Evolutionary conservation across 2,797 vertebrate species (phyloP).

Genomic region (Allobates femoralis): DNA sequence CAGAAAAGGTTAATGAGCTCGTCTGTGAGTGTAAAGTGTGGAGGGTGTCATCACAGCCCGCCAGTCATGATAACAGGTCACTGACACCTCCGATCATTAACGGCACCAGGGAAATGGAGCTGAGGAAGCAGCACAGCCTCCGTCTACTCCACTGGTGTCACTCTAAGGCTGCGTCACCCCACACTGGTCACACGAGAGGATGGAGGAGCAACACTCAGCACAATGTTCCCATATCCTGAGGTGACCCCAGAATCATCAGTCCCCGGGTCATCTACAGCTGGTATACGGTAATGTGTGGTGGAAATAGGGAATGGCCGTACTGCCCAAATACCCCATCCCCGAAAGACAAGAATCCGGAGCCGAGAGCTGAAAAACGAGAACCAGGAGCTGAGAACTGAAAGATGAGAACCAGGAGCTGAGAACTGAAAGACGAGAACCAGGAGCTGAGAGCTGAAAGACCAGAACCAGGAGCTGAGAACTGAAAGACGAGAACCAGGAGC

Average conservation of each 20-base stretch:
- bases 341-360: no score
- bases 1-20: slow-evolving; percentile 82
- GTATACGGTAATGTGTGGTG: no score
- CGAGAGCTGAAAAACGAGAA: no score
- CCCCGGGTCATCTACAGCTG: no score
- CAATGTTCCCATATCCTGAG: background rate
- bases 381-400: no score
- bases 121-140: background rate
- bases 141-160: background rate
- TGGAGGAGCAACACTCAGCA: background rate
- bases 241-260: background rate
- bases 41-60: slow-evolving; percentile 73
- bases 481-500: no score
- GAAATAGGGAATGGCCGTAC: no score
- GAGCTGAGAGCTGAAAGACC: no score
- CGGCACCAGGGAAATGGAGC: slow-evolving; percentile 49
- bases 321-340: no score
- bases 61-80: slow-evolving; percentile 69
- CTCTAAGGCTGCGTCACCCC: background rate
- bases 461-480: no score
- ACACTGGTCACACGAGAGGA: background rate
- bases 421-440: no score
- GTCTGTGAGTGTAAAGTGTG: slow-evolving; percentile 67
- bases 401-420: no score
- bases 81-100: slow-evolving; percentile 73